phyloP scores from a whole-genome alignment of 2,797 vertebrate genomes.

The Megalops cyprinoides region DNA sequence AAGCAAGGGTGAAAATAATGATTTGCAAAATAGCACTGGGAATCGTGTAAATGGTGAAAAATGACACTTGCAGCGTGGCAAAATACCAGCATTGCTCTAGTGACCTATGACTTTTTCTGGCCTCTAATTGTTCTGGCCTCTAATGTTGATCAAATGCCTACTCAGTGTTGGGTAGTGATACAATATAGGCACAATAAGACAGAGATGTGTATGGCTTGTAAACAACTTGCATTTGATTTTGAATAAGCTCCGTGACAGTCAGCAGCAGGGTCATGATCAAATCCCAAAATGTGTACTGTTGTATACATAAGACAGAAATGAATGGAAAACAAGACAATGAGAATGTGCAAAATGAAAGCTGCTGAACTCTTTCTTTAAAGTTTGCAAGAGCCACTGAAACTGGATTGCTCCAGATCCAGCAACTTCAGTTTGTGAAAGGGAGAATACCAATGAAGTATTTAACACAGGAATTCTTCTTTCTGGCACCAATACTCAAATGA shows the following conservation, averaged over 20 bases:
- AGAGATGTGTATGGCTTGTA: neutral
- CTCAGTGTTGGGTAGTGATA: too few relatives aligned
- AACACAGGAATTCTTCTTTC: constrained; percentile 55
- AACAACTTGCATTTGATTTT: neutral
- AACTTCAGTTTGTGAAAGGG: constrained; percentile 55
- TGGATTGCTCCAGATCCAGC: constrained; percentile 67
- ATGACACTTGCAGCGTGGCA: too few relatives aligned
- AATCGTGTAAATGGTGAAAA: too few relatives aligned
- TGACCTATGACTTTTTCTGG: too few relatives aligned
- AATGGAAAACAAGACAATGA: constrained; percentile 57
- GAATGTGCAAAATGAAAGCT: constrained; percentile 33
- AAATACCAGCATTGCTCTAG: too few relatives aligned
- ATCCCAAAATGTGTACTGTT: constrained; percentile 42
- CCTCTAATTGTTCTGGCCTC: too few relatives aligned
- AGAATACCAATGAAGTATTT: constrained; percentile 67
- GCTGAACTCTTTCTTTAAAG: constrained; percentile 45
- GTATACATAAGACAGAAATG: constrained; percentile 57
- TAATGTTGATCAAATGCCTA: too few relatives aligned
- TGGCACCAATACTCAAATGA: constrained; percentile 44
- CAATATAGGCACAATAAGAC: neutral
- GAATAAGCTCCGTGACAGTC: constrained; percentile 1
- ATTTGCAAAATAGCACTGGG: too few relatives aligned
- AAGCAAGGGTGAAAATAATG: too few relatives aligned
- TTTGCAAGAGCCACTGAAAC: constrained; percentile 52
- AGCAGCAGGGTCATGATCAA: neutral